Percentiles rank a stretch among this genome's conserved stretches.
phyloP scores from a whole-genome alignment of 2,113 vertebrate genomes.

The Forbesichthys papilliferus region DNA sequence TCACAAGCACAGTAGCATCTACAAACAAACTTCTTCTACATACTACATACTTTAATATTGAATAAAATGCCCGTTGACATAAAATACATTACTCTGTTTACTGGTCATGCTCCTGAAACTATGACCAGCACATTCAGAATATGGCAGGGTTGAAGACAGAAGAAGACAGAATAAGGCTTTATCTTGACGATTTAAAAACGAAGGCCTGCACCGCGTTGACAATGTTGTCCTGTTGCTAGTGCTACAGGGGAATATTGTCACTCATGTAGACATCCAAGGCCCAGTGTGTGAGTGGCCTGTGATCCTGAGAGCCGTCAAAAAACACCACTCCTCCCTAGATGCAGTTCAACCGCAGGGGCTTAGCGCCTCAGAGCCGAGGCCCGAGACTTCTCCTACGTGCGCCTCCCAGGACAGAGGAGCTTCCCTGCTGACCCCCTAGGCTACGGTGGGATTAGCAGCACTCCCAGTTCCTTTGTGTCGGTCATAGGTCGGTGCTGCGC shows the following conservation, averaged over 20 bases:
- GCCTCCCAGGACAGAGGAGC: constrained; percentile 64
- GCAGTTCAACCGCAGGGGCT: constrained; percentile 60
- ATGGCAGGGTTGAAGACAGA: too few relatives aligned
- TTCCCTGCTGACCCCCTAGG: constrained; percentile 58
- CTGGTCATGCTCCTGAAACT: neutral
- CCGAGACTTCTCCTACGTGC: constrained; percentile 43
- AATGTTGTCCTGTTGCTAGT: neutral
- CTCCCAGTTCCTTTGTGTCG: constrained; percentile 69
- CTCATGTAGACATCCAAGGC: neutral
- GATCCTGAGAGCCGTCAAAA: constrained; percentile 43
- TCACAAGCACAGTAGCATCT: too few relatives aligned
- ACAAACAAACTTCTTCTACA: too few relatives aligned
- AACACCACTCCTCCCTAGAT: constrained; percentile 53
- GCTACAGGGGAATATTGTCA: neutral
- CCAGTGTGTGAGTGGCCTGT: constrained; percentile 18
- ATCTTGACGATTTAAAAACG: too few relatives aligned
- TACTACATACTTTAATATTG: too few relatives aligned
- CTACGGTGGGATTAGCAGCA: constrained; percentile 63
- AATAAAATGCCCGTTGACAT: too few relatives aligned
- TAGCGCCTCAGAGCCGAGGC: constrained; percentile 35
- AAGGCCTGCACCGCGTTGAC: too few relatives aligned
- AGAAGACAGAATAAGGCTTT: neutral
- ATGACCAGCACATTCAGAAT: too few relatives aligned
- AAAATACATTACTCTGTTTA: neutral
- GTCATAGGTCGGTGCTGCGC: constrained; percentile 62